Percentiles rank a stretch among this genome's conserved stretches.
Conservation (phyloP, 2,113 vertebrate genomes). For the Sclerurus mexicanus region DNA sequence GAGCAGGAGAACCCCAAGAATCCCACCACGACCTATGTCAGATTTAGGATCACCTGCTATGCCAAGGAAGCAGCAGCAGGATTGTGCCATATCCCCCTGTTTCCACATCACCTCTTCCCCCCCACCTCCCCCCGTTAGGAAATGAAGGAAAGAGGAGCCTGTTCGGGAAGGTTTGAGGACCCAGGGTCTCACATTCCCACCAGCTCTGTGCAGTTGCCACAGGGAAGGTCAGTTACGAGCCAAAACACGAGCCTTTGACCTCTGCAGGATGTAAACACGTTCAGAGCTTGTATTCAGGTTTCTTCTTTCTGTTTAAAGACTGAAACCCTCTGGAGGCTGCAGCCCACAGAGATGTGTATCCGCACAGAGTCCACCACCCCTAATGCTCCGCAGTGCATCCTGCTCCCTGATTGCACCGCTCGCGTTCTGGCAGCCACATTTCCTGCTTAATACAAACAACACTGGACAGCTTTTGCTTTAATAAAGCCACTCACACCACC, state of each 20-base stretch:
- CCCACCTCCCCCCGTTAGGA: background rate
- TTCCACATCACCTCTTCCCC: background rate
- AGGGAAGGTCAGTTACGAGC: background rate
- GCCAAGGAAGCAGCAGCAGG: background rate
- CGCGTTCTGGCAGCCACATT: background rate
- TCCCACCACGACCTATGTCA: fast-evolving
- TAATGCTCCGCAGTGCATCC: background rate
- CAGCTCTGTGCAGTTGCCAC: background rate
- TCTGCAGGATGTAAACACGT: background rate
- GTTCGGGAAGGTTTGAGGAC: background rate
- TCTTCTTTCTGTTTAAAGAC: background rate
- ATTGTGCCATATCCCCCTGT: background rate
- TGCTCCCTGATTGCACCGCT: background rate
- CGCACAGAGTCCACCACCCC: background rate
- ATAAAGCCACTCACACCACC: background rate
- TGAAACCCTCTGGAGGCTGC: background rate
- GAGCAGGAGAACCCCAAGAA: background rate
- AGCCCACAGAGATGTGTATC: background rate
- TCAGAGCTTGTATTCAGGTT: background rate
- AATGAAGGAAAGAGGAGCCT: background rate
- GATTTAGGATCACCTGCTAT: background rate
- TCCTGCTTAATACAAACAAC: background rate
- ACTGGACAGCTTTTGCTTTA: background rate
- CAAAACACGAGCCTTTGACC: background rate
- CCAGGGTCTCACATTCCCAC: fast-evolving